These are phyloP conservation scores for Macrophya annulata DNA, from an alignment of 2,888 invertebrate species.

Conservation along the genomic window DNA sequence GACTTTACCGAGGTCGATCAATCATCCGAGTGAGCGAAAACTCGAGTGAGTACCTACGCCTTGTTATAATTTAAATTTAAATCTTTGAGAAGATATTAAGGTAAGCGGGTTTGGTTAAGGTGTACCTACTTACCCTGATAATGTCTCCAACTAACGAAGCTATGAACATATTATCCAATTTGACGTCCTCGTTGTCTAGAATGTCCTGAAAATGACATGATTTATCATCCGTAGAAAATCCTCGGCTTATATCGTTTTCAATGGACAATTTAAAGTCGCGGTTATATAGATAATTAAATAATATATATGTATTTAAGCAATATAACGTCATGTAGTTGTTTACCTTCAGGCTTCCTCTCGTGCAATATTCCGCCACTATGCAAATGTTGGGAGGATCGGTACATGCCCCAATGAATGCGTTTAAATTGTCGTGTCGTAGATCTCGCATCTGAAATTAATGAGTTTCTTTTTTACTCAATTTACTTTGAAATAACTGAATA, in stretches of 20 bases:
- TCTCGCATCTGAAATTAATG: constrained; percentile 88
- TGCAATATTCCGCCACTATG: constrained; percentile 94
- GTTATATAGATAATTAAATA: background rate
- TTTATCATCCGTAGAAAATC: background rate
- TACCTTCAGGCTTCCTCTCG: constrained; percentile 94
- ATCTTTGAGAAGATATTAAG: background rate
- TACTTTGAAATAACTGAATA: constrained; percentile 30
- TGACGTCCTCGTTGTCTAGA: constrained; percentile 96
- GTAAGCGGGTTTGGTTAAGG: constrained; percentile 48
- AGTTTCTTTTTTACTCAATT: background rate
- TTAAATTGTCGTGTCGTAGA: constrained; percentile 94
- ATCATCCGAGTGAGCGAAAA: constrained; percentile 36
- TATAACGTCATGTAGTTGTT: constrained; percentile 65
- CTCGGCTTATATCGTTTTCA: background rate
- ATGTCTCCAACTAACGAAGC: constrained; percentile 97
- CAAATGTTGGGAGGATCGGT: constrained; percentile 95
- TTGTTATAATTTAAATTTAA: background rate
- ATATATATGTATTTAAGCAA: background rate
- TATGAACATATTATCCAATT: constrained; percentile 97
- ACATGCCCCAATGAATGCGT: constrained; percentile 95
- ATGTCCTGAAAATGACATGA: constrained; percentile 86
- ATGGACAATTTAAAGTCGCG: background rate
- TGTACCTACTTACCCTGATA: constrained; percentile 87
- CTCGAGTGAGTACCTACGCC: background rate
- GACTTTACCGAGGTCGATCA: constrained; percentile 40